A percentile compares a stretch with the other conserved stretches of the same genome.
These are phyloP conservation scores for Actinernus sp. DNA, from an alignment of 92 coral and sea anemone species.

Conservation along the genomic window DNA sequence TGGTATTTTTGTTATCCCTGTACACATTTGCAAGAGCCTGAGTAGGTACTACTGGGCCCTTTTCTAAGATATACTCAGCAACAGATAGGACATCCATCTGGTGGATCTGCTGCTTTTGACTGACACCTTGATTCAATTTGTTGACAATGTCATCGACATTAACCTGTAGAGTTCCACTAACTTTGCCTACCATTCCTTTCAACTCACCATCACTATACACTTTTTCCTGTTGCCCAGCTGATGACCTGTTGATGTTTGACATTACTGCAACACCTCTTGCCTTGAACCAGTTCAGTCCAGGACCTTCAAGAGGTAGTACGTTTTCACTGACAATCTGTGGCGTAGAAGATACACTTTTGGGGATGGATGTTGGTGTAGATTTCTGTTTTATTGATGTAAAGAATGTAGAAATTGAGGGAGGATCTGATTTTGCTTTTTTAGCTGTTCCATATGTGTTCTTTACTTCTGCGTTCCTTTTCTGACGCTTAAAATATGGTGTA, in stretches of 20 bases:
- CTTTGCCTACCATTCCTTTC: slow-evolving; percentile 15
- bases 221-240: not conserved
- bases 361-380: no score
- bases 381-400: no score
- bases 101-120: slow-evolving; percentile 50
- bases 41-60: slow-evolving; percentile 48
- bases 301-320: slow-evolving; percentile 40
- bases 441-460: no score
- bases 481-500: no score
- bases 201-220: slow-evolving; percentile 14
- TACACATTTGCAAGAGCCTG: slow-evolving; percentile 38
- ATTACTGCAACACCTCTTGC: slow-evolving; percentile 24
- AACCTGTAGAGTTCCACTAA: slow-evolving; percentile 15
- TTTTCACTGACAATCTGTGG: no score
- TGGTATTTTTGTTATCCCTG: no score
- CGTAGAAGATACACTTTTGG: no score
- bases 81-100: slow-evolving; percentile 33
- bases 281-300: slow-evolving; percentile 30
- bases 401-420: no score
- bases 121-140: slow-evolving; percentile 10
- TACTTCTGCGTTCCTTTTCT: no score
- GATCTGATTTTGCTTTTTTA: no score
- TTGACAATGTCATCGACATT: slow-evolving; percentile 30
- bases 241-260: slow-evolving; percentile 19
- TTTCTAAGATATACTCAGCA: slow-evolving; percentile 32